Evolutionary conservation across 1,140 invertebrate genomes (phyloP).

Genomic region (Drosophila novamexicana): DNA sequence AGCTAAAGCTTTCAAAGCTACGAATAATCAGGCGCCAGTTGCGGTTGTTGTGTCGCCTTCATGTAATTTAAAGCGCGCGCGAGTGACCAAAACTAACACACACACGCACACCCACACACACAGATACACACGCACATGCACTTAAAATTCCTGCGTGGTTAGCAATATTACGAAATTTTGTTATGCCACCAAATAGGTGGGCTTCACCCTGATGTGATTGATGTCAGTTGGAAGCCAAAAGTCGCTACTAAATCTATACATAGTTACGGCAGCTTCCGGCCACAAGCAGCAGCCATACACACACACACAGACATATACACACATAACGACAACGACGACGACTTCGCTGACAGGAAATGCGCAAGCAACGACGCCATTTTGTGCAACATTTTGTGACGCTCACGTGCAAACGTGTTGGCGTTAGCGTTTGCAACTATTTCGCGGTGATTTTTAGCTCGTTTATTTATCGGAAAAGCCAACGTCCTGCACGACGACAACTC

Average conservation of each 20-base stretch:
- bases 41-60: conserved; percentile 16
- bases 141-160: background rate
- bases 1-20: conserved; percentile 24
- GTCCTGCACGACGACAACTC: conserved; percentile 11
- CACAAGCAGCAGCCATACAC: conserved; percentile 25
- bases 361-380: conserved; percentile 58
- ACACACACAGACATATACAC: conserved; percentile 5
- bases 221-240: conserved; percentile 40
- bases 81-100: conserved; percentile 8
- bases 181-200: conserved; percentile 3
- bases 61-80: conserved; percentile 21
- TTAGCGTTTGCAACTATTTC: conserved; percentile 49
- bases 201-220: conserved; percentile 27
- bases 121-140: background rate
- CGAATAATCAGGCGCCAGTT: conserved; percentile 42
- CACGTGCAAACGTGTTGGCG: conserved; percentile 33
- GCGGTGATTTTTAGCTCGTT: conserved; percentile 79
- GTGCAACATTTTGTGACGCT: conserved; percentile 42
- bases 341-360: conserved; percentile 59
- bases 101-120: background rate
- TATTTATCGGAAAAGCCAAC: conserved; percentile 54
- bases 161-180: conserved; percentile 17
- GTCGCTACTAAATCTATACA: conserved; percentile 43
- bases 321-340: conserved; percentile 10
- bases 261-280: conserved; percentile 42